A percentile compares a stretch with the other conserved stretches of the same genome.
These are phyloP conservation scores for Siniperca obscura DNA, from an alignment of 2,797 vertebrate genomes.

Conservation along the genomic window DNA sequence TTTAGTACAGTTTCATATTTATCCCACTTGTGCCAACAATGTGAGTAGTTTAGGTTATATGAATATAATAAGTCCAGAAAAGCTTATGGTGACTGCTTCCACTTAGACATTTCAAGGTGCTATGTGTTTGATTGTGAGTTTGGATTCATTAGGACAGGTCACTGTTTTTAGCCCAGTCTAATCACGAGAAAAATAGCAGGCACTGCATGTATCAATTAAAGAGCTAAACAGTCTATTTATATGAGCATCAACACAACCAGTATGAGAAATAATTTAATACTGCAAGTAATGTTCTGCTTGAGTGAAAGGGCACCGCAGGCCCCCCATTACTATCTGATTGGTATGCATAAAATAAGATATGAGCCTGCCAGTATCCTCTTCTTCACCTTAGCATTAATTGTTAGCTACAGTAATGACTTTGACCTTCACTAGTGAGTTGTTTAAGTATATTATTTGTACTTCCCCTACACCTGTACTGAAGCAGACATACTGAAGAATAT, in stretches of 20 bases:
- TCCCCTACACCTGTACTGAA: slow-evolving; percentile 53
- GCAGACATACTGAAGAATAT: slow-evolving; percentile 27
- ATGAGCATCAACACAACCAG: slow-evolving; percentile 69
- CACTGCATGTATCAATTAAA: slow-evolving; percentile 69
- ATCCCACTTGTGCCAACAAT: slow-evolving; percentile 23
- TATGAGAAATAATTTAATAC: slow-evolving; percentile 76
- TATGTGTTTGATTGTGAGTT: slow-evolving; percentile 50
- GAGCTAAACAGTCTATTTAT: slow-evolving; percentile 73
- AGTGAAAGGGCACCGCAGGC: slow-evolving; percentile 66
- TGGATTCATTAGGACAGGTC: slow-evolving; percentile 67
- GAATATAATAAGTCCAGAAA: slow-evolving; percentile 43
- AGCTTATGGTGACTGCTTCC: slow-evolving; percentile 7
- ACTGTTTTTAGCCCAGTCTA: slow-evolving; percentile 63
- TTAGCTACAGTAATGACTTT: slow-evolving; percentile 78
- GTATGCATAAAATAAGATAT: slow-evolving; percentile 77
- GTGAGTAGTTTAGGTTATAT: slow-evolving; percentile 26
- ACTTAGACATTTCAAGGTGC: slow-evolving; percentile 36
- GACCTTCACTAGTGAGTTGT: slow-evolving; percentile 73
- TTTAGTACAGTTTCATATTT: slow-evolving; percentile 31
- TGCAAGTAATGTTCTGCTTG: slow-evolving; percentile 75
- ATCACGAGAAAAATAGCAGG: slow-evolving; percentile 66
- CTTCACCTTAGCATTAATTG: slow-evolving; percentile 79
- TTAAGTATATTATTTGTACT: slow-evolving; percentile 60
- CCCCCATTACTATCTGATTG: slow-evolving; percentile 70
- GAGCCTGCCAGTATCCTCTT: slow-evolving; percentile 69